Percentiles rank a stretch among this genome's conserved stretches.
Conservation (phyloP, 2,797 vertebrate genomes). For the Furcifer pardalis region DNA sequence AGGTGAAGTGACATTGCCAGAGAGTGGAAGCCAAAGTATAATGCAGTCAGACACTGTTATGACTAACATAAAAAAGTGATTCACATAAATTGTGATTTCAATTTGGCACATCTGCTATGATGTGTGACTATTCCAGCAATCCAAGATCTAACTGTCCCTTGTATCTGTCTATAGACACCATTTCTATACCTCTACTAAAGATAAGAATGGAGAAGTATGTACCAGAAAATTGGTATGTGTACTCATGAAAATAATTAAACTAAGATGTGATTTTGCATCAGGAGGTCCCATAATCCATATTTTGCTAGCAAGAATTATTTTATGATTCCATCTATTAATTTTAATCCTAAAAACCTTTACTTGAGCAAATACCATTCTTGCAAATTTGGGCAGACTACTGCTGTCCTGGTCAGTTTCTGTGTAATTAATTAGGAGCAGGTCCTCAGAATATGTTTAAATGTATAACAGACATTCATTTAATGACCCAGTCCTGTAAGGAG, state of each 20-base stretch:
- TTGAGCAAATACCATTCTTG: background rate
- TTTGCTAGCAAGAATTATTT: background rate
- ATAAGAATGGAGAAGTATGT: background rate
- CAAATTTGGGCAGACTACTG: background rate
- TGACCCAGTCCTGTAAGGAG: background rate
- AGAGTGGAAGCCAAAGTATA: slow-evolving; percentile 8
- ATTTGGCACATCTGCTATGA: slow-evolving; percentile 21
- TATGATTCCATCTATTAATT: too few relatives aligned
- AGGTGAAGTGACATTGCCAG: slow-evolving; percentile 30
- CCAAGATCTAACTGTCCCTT: background rate
- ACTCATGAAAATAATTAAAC: background rate
- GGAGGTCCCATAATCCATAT: background rate
- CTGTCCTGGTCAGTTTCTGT: background rate
- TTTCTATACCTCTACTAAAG: background rate
- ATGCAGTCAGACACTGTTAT: slow-evolving; percentile 15
- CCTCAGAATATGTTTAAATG: background rate
- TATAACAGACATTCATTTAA: background rate
- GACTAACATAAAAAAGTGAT: background rate
- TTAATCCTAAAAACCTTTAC: too few relatives aligned
- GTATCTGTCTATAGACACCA: background rate
- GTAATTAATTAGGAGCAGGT: background rate
- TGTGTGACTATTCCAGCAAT: slow-evolving; percentile 19
- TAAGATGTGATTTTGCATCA: background rate
- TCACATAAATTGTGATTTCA: slow-evolving; percentile 24
- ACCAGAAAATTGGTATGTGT: background rate